Evolutionary conservation across 2,113 vertebrate species (phyloP).

Genomic region (Cyanocitta stelleri): DNA sequence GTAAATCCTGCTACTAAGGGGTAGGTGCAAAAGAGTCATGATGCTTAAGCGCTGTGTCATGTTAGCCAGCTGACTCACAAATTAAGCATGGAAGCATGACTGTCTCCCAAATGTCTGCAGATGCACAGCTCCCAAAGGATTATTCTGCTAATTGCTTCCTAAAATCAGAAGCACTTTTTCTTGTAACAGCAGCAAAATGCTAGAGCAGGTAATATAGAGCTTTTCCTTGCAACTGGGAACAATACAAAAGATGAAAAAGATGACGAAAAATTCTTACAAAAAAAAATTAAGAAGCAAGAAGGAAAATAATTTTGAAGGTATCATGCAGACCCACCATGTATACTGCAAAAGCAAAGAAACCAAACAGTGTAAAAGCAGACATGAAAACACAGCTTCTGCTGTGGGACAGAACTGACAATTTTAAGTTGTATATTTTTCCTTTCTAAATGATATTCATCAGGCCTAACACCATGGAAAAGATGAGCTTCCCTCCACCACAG

Average conservation of each 20-base stretch:
- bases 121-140: not conserved
- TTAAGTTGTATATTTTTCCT: not conserved
- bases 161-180: not conserved
- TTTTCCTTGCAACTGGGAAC: not conserved
- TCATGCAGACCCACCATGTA: not conserved
- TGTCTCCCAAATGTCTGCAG: not conserved
- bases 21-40: not conserved
- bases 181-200: not conserved
- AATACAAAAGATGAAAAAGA: not conserved
- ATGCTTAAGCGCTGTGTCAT: not conserved
- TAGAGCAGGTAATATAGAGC: not conserved
- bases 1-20: not conserved
- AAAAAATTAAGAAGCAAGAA: not conserved
- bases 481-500: not conserved
- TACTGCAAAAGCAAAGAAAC: not conserved
- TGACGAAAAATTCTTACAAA: not conserved
- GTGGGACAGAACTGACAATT: not conserved
- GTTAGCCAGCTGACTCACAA: not conserved
- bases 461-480: not conserved
- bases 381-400: not conserved
- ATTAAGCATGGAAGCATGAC: not conserved
- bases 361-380: not conserved
- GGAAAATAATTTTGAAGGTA: not conserved
- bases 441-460: not conserved
- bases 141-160: not conserved